These are phyloP conservation scores for Homalodisca vitripennis DNA, from an alignment of 1,140 invertebrate species.

Conservation along the genomic window DNA sequence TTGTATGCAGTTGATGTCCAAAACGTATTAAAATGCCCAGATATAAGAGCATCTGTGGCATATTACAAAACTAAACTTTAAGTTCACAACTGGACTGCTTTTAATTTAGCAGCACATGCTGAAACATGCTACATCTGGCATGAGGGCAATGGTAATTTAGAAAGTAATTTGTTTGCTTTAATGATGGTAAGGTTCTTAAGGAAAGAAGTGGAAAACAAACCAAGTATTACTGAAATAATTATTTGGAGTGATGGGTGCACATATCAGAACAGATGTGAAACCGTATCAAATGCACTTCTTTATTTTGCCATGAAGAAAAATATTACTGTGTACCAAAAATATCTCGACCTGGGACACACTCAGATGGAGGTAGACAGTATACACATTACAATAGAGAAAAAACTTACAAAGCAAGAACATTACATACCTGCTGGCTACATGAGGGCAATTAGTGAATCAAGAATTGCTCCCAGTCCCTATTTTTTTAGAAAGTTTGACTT, in stretches of 20 bases:
- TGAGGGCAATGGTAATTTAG: conserved; percentile 21
- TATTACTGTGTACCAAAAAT: conserved; percentile 48
- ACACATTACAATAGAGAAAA: conserved; percentile 43
- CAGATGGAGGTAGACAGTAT: conserved; percentile 50
- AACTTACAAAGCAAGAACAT: conserved; percentile 39
- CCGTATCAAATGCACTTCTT: too few relatives aligned
- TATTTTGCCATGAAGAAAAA: conserved; percentile 39
- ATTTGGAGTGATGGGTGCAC: conserved; percentile 42
- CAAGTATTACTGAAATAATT: not conserved
- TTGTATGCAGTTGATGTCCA: conserved; percentile 46
- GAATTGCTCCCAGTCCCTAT: conserved; percentile 34
- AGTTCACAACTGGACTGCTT: conserved; percentile 51
- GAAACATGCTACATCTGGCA: conserved; percentile 41
- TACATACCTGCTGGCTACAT: conserved; percentile 40
- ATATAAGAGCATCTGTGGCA: conserved; percentile 44
- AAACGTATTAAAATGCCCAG: conserved; percentile 46
- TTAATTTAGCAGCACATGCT: conserved; percentile 45
- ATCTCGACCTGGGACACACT: conserved; percentile 47
- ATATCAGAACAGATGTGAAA: conserved; percentile 46
- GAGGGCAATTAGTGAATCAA: conserved; percentile 38
- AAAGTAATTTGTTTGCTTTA: conserved; percentile 39
- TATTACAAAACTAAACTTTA: conserved; percentile 51
- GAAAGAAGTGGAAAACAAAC: conserved; percentile 34
- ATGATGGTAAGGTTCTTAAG: conserved; percentile 45
- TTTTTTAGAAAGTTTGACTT: conserved; percentile 12